Percentiles rank a stretch among this genome's conserved stretches.
phyloP scores from a whole-genome alignment of 2,888 invertebrate genomes.

The Ecliptopera silaceata region DNA sequence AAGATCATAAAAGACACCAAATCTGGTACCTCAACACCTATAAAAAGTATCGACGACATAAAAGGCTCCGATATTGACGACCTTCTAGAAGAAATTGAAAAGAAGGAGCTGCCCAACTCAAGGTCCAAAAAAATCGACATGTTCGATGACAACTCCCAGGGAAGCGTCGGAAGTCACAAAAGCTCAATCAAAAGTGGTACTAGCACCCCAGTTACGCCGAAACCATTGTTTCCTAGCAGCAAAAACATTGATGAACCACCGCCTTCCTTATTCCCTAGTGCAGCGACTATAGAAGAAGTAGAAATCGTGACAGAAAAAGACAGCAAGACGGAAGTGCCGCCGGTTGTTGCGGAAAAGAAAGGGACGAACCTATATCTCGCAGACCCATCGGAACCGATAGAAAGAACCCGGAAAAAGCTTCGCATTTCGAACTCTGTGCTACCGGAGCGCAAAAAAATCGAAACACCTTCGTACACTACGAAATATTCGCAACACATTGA shows the following conservation, averaged over 20 bases:
- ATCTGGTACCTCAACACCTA: slow-evolving; percentile 52
- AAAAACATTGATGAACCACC: slow-evolving; percentile 48
- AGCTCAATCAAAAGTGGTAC: slow-evolving; percentile 55
- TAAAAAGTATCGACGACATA: slow-evolving; percentile 44
- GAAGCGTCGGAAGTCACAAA: slow-evolving; percentile 44
- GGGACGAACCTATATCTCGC: slow-evolving; percentile 65
- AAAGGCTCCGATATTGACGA: slow-evolving; percentile 58
- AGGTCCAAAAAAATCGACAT: slow-evolving; percentile 54
- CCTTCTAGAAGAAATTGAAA: slow-evolving; percentile 70
- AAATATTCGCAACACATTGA: slow-evolving; percentile 76
- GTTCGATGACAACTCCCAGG: slow-evolving; percentile 44
- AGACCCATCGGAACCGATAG: slow-evolving; percentile 51
- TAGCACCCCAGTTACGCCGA: slow-evolving; percentile 42
- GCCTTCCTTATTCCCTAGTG: slow-evolving; percentile 48
- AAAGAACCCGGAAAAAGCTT: slow-evolving; percentile 65
- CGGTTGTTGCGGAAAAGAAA: slow-evolving; percentile 55
- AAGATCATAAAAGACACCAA: slow-evolving; percentile 67
- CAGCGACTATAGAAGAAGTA: slow-evolving; percentile 44
- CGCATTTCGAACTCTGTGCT: slow-evolving; percentile 74
- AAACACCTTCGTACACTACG: slow-evolving; percentile 67
- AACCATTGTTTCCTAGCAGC: slow-evolving; percentile 57
- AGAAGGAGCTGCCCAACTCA: slow-evolving; percentile 66
- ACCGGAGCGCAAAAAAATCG: slow-evolving; percentile 59
- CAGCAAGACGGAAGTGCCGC: slow-evolving; percentile 40
- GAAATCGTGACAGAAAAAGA: slow-evolving; percentile 38